phyloP scores from a whole-genome alignment of 2,888 invertebrate species.

The Lissonota sp. region DNA sequence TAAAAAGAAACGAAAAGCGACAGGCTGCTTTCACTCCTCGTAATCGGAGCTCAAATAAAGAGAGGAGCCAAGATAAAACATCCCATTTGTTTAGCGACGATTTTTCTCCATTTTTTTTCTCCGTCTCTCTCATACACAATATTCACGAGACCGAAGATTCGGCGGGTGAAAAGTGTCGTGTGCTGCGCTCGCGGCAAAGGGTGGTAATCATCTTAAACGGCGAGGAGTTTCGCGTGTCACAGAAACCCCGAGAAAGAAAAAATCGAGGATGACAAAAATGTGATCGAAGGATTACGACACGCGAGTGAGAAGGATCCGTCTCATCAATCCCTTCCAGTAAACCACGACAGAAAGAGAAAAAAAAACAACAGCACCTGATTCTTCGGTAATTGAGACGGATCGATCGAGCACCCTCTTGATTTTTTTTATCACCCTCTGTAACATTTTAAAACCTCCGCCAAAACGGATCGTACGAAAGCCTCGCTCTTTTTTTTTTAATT shows the following conservation, averaged over 20 bases:
- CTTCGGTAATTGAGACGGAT: constrained; percentile 80
- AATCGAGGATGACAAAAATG: constrained; percentile 68
- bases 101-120: constrained; percentile 74
- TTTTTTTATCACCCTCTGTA: constrained; percentile 25
- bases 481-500: constrained; percentile 44
- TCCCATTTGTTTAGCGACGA: constrained; percentile 83
- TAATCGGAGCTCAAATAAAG: constrained; percentile 83
- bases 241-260: constrained; percentile 64
- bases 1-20: constrained; percentile 56
- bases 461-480: neutral
- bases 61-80: constrained; percentile 82
- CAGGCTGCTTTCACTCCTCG: constrained; percentile 68
- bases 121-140: constrained; percentile 11
- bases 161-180: constrained; percentile 34
- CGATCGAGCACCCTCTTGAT: constrained; percentile 66
- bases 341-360: constrained; percentile 25
- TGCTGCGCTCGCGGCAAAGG: constrained; percentile 66
- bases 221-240: constrained; percentile 70
- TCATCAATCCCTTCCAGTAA: constrained; percentile 30
- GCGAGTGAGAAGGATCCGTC: constrained; percentile 28
- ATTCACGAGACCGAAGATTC: constrained; percentile 1
- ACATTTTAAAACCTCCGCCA: neutral
- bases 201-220: constrained; percentile 82
- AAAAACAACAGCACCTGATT: constrained; percentile 76
- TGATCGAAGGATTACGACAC: constrained; percentile 56